phyloP scores from a whole-genome alignment of 2,888 invertebrate genomes.

The Panzeria rudis region DNA sequence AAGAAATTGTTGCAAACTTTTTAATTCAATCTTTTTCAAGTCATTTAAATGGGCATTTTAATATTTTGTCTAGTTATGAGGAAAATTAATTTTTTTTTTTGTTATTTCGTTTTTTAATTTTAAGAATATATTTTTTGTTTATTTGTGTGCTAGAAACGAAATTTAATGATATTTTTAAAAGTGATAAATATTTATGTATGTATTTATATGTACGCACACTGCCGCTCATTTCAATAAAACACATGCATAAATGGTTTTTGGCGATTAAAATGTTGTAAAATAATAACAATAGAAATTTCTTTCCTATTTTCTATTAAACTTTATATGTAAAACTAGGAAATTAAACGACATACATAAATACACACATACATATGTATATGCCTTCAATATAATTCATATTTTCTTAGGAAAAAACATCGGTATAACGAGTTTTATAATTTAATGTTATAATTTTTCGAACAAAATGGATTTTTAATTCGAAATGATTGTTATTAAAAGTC shows the following conservation, averaged over 20 bases:
- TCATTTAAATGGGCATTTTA: conserved; percentile 39
- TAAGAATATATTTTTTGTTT: conserved; percentile 44
- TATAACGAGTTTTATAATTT: too few relatives aligned
- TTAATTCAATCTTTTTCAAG: conserved; percentile 6
- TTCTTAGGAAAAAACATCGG: too few relatives aligned
- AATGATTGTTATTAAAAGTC: too few relatives aligned
- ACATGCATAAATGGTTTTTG: not conserved
- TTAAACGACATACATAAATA: not conserved
- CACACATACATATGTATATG: not conserved
- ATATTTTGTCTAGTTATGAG: conserved; percentile 7
- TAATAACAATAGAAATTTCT: not conserved
- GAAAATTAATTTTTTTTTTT: conserved; percentile 24
- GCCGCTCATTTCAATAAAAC: not conserved
- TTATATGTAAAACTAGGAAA: too few relatives aligned
- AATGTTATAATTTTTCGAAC: too few relatives aligned
- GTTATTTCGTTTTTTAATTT: conserved; percentile 57
- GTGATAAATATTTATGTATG: conserved; percentile 6
- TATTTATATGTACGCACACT: conserved; percentile 8
- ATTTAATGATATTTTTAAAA: conserved; percentile 27
- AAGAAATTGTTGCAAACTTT: not conserved
- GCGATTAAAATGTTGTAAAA: not conserved
- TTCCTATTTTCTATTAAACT: not conserved
- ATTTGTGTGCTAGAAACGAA: conserved; percentile 28
- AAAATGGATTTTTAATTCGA: too few relatives aligned
- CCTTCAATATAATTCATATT: too few relatives aligned